These are phyloP conservation scores for Aramus guarauna DNA, from an alignment of 2,113 vertebrate species.

Conservation along the genomic window DNA sequence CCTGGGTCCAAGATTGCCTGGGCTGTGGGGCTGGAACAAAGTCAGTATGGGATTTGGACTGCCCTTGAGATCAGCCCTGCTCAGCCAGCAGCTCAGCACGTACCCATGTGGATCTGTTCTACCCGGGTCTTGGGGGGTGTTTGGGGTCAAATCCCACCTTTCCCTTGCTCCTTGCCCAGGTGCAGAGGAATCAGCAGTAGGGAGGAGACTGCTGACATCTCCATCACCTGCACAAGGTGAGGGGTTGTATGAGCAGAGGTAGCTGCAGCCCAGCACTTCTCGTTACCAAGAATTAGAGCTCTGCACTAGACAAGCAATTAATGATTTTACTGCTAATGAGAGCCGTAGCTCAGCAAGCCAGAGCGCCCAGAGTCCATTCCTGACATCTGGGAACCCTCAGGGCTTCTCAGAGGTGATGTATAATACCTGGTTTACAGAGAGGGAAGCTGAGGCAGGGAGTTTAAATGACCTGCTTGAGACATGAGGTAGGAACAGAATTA, in stretches of 20 bases:
- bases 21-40: background rate
- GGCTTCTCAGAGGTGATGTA: background rate
- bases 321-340: background rate
- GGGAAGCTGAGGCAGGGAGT: background rate
- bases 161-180: background rate
- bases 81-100: background rate
- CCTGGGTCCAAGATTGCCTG: background rate
- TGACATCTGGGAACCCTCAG: background rate
- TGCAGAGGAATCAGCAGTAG: background rate
- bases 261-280: background rate
- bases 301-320: background rate
- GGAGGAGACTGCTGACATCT: background rate
- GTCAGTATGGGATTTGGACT: background rate
- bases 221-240: background rate
- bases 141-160: background rate
- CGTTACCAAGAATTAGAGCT: background rate
- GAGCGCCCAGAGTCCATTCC: background rate
- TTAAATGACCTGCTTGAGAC: background rate
- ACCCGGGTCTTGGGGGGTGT: background rate
- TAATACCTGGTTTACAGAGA: background rate
- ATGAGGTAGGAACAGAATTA: background rate
- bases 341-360: background rate
- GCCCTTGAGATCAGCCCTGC: background rate
- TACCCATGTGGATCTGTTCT: background rate
- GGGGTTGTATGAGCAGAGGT: background rate